phyloP scores from a whole-genome alignment of 1,140 invertebrate genomes.

The Trachymyrmex septentrionalis region DNA sequence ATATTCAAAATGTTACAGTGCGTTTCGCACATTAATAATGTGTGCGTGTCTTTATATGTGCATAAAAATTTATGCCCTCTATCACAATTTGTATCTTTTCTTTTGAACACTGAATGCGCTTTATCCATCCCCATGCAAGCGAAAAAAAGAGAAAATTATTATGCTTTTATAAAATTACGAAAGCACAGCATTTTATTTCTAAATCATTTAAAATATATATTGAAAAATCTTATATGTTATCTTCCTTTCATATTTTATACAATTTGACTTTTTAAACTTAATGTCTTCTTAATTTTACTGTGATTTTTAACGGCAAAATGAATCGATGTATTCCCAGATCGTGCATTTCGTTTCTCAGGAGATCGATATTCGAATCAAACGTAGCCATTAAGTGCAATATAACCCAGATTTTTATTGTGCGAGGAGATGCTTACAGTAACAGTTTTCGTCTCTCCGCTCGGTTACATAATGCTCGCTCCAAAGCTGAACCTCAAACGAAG shows the following conservation, averaged over 20 bases:
- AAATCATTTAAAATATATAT: background rate
- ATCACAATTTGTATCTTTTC: background rate
- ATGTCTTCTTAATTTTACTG: background rate
- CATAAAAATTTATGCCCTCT: background rate
- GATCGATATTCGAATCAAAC: slow-evolving; percentile 35
- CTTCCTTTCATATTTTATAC: background rate
- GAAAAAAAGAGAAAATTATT: background rate
- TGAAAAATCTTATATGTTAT: background rate
- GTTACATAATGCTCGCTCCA: slow-evolving; percentile 36
- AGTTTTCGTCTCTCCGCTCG: slow-evolving; percentile 21
- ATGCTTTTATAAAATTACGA: background rate
- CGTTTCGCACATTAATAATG: background rate
- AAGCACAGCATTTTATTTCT: background rate
- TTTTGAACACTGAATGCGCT: background rate
- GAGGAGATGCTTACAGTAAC: background rate
- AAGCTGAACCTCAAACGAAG: background rate
- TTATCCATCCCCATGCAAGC: background rate
- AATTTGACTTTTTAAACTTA: background rate
- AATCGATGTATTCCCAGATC: too few relatives aligned
- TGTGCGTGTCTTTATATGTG: background rate
- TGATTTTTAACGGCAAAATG: slow-evolving; percentile 6
- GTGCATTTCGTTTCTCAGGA: background rate
- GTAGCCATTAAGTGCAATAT: background rate
- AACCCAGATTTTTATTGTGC: slow-evolving; percentile 43
- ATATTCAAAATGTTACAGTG: too few relatives aligned